These are phyloP conservation scores for Ramphastos sulfuratus DNA, from an alignment of 2,113 vertebrate species.

Conservation along the genomic window DNA sequence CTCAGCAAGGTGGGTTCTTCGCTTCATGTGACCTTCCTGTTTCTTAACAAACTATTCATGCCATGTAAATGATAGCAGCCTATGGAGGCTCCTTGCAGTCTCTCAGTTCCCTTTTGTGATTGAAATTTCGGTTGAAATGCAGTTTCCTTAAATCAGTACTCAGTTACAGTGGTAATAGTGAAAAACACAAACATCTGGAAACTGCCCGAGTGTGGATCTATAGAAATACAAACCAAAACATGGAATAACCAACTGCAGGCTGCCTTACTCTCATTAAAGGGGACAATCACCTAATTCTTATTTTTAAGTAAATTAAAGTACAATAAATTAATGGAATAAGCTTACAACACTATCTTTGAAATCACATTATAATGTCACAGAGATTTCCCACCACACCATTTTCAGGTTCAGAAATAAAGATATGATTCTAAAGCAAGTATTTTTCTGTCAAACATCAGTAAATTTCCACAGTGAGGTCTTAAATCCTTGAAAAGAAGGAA, in stretches of 20 bases:
- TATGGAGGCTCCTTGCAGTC: not conserved
- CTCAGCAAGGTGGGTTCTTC: not conserved
- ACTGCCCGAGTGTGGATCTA: not conserved
- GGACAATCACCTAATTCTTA: not conserved
- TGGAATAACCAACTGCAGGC: not conserved
- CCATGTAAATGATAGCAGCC: not conserved
- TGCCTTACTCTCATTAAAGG: not conserved
- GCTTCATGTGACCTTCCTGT: not conserved
- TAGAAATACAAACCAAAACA: not conserved
- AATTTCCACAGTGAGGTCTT: not conserved
- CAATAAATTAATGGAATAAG: not conserved
- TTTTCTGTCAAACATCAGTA: not conserved
- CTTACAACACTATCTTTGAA: not conserved
- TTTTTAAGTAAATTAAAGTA: not conserved
- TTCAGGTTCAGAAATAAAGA: not conserved
- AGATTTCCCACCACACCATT: not conserved
- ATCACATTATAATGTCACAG: not conserved
- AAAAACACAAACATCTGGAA: not conserved
- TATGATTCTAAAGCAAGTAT: not conserved
- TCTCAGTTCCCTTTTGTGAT: not conserved
- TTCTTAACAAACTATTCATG: not conserved
- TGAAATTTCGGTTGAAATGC: not conserved
- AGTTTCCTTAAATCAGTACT: not conserved
- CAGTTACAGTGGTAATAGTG: not conserved
- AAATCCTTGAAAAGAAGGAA: not conserved